Evolutionary conservation across 1,140 invertebrate genomes (phyloP).

Genomic region (Phymastichus coffea): DNA sequence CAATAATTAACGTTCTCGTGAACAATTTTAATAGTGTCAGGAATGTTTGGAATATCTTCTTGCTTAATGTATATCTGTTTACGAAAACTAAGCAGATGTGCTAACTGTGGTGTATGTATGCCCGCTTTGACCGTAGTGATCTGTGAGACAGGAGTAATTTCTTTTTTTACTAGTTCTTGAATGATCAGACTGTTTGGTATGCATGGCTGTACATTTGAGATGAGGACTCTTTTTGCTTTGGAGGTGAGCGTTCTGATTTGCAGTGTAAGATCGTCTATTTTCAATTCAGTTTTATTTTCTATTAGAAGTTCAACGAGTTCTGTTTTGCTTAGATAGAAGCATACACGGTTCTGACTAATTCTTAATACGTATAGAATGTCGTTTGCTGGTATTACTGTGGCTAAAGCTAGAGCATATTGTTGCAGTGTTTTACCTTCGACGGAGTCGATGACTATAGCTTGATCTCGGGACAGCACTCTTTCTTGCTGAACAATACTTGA

Average conservation of each 20-base stretch:
- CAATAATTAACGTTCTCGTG: conserved; percentile 11
- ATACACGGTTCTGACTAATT: not conserved
- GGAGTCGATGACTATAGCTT: conserved; percentile 1
- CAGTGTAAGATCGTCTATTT: not conserved
- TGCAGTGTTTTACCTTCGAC: not conserved
- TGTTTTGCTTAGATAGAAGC: not conserved
- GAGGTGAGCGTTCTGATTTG: conserved; percentile 4
- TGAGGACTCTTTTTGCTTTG: conserved; percentile 7
- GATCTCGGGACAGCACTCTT: not conserved
- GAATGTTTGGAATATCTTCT: conserved; percentile 15
- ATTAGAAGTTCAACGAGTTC: not conserved
- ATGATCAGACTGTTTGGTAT: conserved; percentile 5
- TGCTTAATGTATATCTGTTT: not conserved
- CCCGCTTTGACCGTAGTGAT: conserved; percentile 5
- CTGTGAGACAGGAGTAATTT: not conserved
- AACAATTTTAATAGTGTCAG: not conserved
- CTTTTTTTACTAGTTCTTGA: not conserved
- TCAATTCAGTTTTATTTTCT: not conserved
- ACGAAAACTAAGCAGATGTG: conserved; percentile 7
- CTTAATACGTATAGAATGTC: not conserved
- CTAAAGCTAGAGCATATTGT: not conserved
- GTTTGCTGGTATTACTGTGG: not conserved
- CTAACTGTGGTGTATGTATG: not conserved
- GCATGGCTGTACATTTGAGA: conserved; percentile 7
- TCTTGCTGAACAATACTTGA: not conserved